Percentiles rank a stretch among this genome's conserved stretches.
Conservation (phyloP, 2,888 invertebrate species). For the Heliothis peltigera region DNA sequence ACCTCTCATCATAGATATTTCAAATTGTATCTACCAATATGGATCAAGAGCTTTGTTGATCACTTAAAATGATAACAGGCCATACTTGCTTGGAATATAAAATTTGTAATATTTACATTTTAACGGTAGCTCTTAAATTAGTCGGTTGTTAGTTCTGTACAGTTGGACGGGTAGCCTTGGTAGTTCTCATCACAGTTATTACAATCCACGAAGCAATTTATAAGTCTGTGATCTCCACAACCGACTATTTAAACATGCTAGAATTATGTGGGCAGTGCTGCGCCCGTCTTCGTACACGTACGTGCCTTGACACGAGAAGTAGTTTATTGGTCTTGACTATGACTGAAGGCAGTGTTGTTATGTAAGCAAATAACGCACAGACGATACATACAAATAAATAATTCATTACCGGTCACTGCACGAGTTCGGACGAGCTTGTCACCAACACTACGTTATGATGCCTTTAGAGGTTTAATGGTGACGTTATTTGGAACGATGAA, state of each 20-base stretch:
- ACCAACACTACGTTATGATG: conserved; percentile 60
- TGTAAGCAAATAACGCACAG: conserved; percentile 85
- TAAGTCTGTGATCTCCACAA: conserved; percentile 63
- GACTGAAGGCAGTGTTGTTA: conserved; percentile 75
- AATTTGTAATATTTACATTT: conserved; percentile 32
- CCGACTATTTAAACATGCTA: conserved; percentile 71
- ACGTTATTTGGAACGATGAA: conserved; percentile 52
- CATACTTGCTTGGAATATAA: conserved; percentile 14
- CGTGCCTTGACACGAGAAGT: conserved; percentile 83
- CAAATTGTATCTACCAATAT: conserved; percentile 6
- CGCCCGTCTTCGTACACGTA: conserved; percentile 73
- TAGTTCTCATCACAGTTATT: conserved; percentile 69
- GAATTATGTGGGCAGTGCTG: conserved; percentile 79
- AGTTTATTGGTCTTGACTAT: conserved; percentile 80
- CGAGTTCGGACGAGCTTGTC: conserved; percentile 71
- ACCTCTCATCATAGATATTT: neutral
- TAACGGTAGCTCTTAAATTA: conserved; percentile 56
- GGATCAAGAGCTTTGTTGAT: conserved; percentile 14
- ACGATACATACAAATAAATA: conserved; percentile 74
- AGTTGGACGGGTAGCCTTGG: conserved; percentile 75
- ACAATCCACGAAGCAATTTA: conserved; percentile 75
- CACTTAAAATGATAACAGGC: neutral
- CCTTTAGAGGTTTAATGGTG: conserved; percentile 63
- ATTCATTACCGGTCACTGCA: conserved; percentile 81
- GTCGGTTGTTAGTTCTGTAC: conserved; percentile 64